phyloP scores from a whole-genome alignment of 2,113 vertebrate species.

The Aegithalos caudatus region DNA sequence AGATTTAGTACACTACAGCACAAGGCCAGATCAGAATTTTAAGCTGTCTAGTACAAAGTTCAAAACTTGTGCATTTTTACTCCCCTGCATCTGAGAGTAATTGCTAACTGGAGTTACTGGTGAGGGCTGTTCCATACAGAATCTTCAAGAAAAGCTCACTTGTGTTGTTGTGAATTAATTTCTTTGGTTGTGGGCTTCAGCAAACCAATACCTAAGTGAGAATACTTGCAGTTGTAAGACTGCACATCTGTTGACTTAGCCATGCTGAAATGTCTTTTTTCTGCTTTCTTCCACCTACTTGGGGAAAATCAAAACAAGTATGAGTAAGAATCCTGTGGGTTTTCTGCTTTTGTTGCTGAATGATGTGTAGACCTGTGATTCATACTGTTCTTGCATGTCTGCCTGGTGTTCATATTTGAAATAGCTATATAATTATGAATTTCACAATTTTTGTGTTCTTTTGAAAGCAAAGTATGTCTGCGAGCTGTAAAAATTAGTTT shows the following conservation, averaged over 20 bases:
- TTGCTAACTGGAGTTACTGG: neutral
- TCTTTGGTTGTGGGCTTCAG: neutral
- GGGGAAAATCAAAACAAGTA: neutral
- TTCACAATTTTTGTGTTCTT: neutral
- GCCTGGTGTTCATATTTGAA: neutral
- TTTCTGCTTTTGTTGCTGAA: neutral
- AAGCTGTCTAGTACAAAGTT: neutral
- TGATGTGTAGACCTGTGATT: neutral
- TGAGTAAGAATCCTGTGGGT: neutral
- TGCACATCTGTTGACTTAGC: neutral
- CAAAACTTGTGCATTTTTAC: neutral
- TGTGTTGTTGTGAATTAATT: neutral
- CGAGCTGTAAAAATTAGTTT: neutral
- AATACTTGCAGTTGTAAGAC: neutral
- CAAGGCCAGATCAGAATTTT: neutral
- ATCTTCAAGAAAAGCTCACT: neutral
- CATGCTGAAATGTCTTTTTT: neutral
- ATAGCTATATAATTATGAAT: neutral
- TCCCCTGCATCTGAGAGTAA: neutral
- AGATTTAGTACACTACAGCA: no score
- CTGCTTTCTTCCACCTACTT: neutral
- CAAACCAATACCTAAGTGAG: neutral
- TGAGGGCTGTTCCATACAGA: neutral
- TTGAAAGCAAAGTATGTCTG: neutral
- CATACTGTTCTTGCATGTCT: neutral